These are phyloP conservation scores for Tenthredo distinguenda DNA, from an alignment of 2,888 invertebrate genomes.

Conservation along the genomic window DNA sequence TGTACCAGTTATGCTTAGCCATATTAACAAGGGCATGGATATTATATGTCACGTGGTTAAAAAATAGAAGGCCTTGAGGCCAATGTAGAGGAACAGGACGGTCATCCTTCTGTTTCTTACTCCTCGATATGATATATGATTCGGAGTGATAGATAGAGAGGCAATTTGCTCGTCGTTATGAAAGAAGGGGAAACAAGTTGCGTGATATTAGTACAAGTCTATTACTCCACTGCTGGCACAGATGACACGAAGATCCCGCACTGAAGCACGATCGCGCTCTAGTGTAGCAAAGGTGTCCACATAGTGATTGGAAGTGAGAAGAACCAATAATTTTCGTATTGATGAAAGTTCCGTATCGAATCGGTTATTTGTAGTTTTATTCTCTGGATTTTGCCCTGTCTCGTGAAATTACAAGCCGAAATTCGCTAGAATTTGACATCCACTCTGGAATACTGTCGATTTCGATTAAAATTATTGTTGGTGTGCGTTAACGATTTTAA, in stretches of 20 bases:
- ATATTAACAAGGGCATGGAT: not conserved
- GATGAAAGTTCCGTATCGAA: not conserved
- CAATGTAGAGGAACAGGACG: too few species aligned
- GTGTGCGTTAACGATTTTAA: too few species aligned
- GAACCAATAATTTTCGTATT: not conserved
- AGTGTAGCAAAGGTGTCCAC: not conserved
- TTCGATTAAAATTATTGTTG: not conserved
- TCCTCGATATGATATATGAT: not conserved
- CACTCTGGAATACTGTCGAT: not conserved
- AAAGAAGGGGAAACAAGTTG: not conserved
- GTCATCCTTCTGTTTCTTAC: too few species aligned
- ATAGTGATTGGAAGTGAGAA: not conserved
- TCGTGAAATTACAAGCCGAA: not conserved
- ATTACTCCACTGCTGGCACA: not conserved
- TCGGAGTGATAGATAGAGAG: not conserved
- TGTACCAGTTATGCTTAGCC: not conserved
- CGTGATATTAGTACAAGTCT: not conserved
- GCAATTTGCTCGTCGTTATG: not conserved
- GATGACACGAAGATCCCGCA: too few species aligned
- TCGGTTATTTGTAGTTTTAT: not conserved
- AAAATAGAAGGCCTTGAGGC: too few species aligned
- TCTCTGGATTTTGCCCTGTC: not conserved
- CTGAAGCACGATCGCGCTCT: too few species aligned
- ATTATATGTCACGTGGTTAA: too few species aligned
- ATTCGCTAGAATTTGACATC: not conserved